These are phyloP conservation scores for Phalacrocorax carbo DNA, from an alignment of 2,113 vertebrate genomes.

Conservation along the genomic window DNA sequence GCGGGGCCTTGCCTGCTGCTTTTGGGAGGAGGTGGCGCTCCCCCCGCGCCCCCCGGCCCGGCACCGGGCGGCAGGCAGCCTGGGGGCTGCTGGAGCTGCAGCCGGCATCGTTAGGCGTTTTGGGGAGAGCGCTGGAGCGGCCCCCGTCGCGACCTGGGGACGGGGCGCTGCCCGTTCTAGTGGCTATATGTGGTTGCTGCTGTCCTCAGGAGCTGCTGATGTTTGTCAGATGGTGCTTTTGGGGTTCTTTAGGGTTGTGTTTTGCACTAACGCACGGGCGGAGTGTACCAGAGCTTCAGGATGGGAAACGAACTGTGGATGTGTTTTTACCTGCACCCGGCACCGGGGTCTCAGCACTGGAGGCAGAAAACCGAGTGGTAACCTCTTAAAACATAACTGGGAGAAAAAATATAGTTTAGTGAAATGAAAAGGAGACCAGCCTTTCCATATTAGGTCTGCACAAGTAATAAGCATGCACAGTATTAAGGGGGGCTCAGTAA, in stretches of 20 bases:
- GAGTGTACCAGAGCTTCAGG: neutral
- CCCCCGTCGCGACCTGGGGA: neutral
- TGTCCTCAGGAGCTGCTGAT: neutral
- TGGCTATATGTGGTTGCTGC: neutral
- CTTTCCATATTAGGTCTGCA: neutral
- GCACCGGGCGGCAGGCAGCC: neutral
- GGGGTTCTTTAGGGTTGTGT: neutral
- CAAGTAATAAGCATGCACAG: neutral
- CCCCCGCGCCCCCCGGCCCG: too few species aligned
- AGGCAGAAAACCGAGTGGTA: neutral
- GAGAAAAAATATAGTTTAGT: neutral
- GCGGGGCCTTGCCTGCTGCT: neutral
- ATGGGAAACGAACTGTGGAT: neutral
- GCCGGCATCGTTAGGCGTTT: neutral
- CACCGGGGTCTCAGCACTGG: neutral
- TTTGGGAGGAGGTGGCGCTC: neutral
- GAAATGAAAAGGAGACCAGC: neutral
- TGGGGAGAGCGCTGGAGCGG: neutral
- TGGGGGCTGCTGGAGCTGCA: neutral
- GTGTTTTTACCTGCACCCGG: neutral
- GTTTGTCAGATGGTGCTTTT: neutral
- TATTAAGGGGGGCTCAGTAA: neutral
- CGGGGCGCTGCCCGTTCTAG: neutral
- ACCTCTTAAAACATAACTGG: neutral
- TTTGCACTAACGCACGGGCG: neutral